These are phyloP conservation scores for Xerus inauris DNA, from an alignment of 2,113 vertebrate genomes.

Conservation along the genomic window DNA sequence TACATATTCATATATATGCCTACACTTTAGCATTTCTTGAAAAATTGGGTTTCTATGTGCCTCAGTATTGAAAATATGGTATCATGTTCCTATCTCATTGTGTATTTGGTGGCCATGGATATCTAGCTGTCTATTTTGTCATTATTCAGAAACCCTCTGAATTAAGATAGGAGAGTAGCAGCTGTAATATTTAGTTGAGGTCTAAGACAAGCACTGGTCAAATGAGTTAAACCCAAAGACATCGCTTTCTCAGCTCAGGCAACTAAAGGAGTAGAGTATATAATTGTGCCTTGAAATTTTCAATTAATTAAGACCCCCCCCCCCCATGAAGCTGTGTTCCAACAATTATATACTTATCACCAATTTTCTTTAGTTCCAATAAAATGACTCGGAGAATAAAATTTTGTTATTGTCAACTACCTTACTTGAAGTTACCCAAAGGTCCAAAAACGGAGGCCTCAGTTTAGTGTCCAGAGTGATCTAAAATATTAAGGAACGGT, in stretches of 20 bases:
- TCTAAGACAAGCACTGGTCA: conserved; percentile 65
- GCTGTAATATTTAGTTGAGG: conserved; percentile 62
- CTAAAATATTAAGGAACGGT: neutral
- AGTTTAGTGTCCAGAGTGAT: neutral
- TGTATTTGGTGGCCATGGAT: conserved; percentile 37
- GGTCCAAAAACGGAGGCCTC: neutral
- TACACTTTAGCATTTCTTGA: conserved; percentile 41
- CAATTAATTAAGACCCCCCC: neutral
- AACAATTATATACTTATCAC: neutral
- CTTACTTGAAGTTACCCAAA: neutral
- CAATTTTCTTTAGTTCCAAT: neutral
- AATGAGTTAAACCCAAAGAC: conserved; percentile 45
- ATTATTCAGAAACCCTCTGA: neutral
- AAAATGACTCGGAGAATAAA: neutral
- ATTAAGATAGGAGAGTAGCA: conserved; percentile 48
- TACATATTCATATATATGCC: neutral
- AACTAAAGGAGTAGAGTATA: conserved; percentile 19
- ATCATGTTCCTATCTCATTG: conserved; percentile 20
- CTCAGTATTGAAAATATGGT: conserved; percentile 59
- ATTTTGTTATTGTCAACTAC: neutral
- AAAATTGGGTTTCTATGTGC: neutral
- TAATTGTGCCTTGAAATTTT: conserved; percentile 51
- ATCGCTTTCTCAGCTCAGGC: conserved; percentile 24
- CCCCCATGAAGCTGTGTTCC: neutral
- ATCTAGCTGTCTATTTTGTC: conserved; percentile 60